These are phyloP conservation scores for Holacanthus passer DNA, from an alignment of 2,113 vertebrate genomes.

Conservation along the genomic window DNA sequence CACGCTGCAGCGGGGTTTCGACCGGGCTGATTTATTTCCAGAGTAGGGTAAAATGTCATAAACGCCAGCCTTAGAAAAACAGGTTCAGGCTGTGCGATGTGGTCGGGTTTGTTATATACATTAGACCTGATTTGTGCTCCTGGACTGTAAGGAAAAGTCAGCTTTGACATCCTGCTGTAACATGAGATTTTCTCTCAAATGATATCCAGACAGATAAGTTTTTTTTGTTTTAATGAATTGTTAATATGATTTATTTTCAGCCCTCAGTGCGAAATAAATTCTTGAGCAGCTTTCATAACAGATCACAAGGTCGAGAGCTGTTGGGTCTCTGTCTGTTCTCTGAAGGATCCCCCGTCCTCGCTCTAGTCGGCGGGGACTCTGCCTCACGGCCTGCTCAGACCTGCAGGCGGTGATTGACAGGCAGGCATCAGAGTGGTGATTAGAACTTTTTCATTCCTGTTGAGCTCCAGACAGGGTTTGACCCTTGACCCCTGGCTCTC, in stretches of 20 bases:
- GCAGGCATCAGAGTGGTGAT: conserved; percentile 82
- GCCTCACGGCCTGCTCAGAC: conserved; percentile 74
- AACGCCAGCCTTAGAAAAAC: conserved; percentile 83
- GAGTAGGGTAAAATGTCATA: conserved; percentile 84
- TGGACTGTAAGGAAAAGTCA: conserved; percentile 69
- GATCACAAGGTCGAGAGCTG: conserved; percentile 12
- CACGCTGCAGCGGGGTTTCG: conserved; percentile 69
- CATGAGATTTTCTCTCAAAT: conserved; percentile 54
- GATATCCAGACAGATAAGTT: conserved; percentile 69
- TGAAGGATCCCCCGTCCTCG: conserved; percentile 8
- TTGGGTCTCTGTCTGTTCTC: conserved; percentile 2
- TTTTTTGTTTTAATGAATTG: conserved; percentile 38
- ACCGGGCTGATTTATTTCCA: conserved; percentile 79
- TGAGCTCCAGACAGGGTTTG: conserved; percentile 82
- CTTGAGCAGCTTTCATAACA: conserved; percentile 21
- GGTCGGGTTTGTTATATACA: conserved; percentile 83
- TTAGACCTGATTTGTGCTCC: conserved; percentile 77
- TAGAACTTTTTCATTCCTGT: conserved; percentile 80
- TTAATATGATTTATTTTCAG: conserved; percentile 60
- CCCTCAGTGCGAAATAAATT: conserved; percentile 15
- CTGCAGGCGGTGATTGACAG: conserved; percentile 82
- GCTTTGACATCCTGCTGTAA: conserved; percentile 71
- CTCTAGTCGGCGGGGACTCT: conserved; percentile 20
- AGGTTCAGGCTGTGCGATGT: conserved; percentile 70
- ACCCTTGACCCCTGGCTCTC: conserved; percentile 77